Evolutionary conservation across 2,797 vertebrate genomes (phyloP).

Genomic region (Dryobates pubescens): DNA sequence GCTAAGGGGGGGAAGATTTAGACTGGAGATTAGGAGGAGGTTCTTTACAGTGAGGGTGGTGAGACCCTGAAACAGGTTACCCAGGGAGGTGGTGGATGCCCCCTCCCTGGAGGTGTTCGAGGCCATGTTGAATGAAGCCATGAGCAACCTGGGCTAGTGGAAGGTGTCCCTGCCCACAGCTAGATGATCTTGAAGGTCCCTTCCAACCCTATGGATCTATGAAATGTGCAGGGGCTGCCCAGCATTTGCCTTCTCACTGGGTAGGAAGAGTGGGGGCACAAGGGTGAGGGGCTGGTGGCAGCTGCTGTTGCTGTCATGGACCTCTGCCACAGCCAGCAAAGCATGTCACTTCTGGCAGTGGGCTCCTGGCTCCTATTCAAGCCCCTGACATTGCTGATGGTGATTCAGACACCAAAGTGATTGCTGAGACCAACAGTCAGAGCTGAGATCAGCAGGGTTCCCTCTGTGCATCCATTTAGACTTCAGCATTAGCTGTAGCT

Average conservation of each 20-base stretch:
- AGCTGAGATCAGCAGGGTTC: not conserved
- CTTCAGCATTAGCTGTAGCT: not conserved
- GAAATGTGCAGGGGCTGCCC: not conserved
- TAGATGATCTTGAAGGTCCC: no score
- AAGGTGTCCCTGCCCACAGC: no score
- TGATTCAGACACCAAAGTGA: conserved; percentile 45
- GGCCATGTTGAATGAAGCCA: no score
- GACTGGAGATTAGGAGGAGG: no score
- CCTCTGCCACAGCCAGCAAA: conserved; percentile 31
- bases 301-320: conserved; percentile 66
- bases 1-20: no score
- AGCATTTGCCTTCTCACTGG: not conserved
- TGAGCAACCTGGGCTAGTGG: no score
- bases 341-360: conserved; percentile 59
- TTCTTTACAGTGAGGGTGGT: no score
- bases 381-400: conserved; percentile 41
- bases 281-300: conserved; percentile 1
- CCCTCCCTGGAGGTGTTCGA: no score
- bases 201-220: no score
- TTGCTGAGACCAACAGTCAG: not conserved
- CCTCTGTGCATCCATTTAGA: not conserved
- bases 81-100: no score
- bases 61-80: no score
- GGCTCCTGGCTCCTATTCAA: conserved; percentile 74
- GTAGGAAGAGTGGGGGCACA: not conserved